Evolutionary conservation across 2,797 vertebrate species (phyloP), one percentile per base, ranked within the genome.

Genomic region (Sebastes vulpes): DNA sequence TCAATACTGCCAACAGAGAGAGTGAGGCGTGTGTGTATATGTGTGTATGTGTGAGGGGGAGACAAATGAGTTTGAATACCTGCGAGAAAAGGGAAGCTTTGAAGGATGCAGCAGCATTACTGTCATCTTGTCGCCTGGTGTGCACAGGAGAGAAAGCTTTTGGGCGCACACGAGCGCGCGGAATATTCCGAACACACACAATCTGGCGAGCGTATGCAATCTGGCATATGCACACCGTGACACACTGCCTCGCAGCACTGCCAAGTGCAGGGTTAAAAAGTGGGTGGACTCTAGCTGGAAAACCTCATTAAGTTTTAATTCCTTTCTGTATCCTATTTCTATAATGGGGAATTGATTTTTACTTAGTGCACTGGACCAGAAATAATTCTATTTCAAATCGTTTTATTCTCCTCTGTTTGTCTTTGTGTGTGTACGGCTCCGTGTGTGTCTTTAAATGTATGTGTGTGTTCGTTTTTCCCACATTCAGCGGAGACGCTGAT

Each of bases 231-330:
- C 79, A 65, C 25, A 6, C 53, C 14, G 14, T 73, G 72, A 85
- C 75, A 75, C 71, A 46, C 69, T 29, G 74, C 66, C 77, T 75
- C 18, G 16, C 46, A 72, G 65, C 35, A 2, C 79, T 83, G 77
- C 77, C 82, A 69, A 80, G 56, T 66, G 67, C 68, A 79, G 83
- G 81, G 80, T 89, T 89, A 79, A 92, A 84, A 85, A 85, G 85
- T 89, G 89, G 89, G 90, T 82, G 88, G 85, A 92, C 90, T 84
- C 81, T 90, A 81, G 91, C 95, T 85, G 92, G 92, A 96, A 96
- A 94, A 92, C 84, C 92, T 95, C 94, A 96, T 96, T 96, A 96
- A 95, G 91, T 95, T 96, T 96, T 95, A 96, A 96, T 95, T 96
- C 91, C 91, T 94, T 90, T 95, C 91, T 91, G 88, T 95, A 95